phyloP scores from a whole-genome alignment of 2,888 invertebrate genomes.

The Drosophila dives region DNA sequence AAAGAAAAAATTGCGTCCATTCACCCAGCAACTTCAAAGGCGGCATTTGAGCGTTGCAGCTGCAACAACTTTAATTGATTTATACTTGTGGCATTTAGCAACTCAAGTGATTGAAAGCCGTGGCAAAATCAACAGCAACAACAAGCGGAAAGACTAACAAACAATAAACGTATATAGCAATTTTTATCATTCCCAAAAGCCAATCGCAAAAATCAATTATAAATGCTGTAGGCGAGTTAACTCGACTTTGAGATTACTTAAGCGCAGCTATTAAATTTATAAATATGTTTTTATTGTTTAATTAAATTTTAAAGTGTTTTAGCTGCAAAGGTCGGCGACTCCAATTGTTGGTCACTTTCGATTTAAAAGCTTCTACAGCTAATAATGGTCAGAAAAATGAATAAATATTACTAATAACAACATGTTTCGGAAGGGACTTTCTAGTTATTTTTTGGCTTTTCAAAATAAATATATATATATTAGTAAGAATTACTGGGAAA shows the following conservation, averaged over 20 bases:
- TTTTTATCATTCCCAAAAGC: conserved; percentile 24
- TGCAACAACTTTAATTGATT: conserved; percentile 74
- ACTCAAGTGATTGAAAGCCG: conserved; percentile 63
- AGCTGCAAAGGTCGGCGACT: background rate
- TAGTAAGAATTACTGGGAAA: no score
- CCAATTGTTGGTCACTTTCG: background rate
- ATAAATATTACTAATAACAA: background rate
- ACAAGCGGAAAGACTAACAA: conserved; percentile 43
- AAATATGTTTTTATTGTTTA: background rate
- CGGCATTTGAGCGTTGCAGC: conserved; percentile 66
- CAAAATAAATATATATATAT: no score
- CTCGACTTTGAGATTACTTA: background rate
- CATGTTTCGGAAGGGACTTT: no score
- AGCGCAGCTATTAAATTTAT: background rate
- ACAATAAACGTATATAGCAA: conserved; percentile 14
- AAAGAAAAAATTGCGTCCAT: conserved; percentile 31
- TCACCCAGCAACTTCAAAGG: conserved; percentile 63
- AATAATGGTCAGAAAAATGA: background rate
- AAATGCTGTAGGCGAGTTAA: background rate
- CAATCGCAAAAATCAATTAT: background rate
- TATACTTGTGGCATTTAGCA: conserved; percentile 51
- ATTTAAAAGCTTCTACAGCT: background rate
- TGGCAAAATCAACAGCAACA: conserved; percentile 7
- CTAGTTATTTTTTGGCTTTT: no score
- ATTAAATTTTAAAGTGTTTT: background rate